Evolutionary conservation across 2,113 vertebrate species (phyloP), one percentile per base, ranked within the genome.

Genomic region (Melanostigma gelatinosum): DNA sequence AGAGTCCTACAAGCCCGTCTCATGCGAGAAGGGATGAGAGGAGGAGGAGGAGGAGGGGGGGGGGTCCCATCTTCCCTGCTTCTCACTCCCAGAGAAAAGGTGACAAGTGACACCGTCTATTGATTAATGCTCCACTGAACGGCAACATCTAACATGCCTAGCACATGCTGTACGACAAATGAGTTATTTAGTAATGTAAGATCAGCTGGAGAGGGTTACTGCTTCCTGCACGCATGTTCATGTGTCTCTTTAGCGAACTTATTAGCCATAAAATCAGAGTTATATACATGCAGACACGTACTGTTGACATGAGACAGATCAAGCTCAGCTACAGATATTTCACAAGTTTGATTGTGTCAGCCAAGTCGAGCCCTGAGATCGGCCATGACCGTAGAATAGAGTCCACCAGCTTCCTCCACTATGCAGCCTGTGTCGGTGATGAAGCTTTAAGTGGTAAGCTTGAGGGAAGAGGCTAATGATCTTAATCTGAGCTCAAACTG

Each of bases 101-200:
- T 74, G 83, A 88, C 85, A 87, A 75, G 76, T 85, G 83, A 85
- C 76, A 77, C 77, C 79, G 72, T 79, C 10, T 78, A 79, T 92
- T 87, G 90, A 92, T 91, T 78, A 70, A 82, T 75, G 77, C 38
- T 63, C 68, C 20, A 36, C 67, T 61, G 57, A 75, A 77, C 52
- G 67, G 76, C 80, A 76, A 75, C 67, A 71, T 89, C 67, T 77
- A 42, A 86, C 84, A 84, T 69, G 60, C 13, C 27, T 52, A 20
- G 34, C 61, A 80, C 80, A 75, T 44, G 61, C 40, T 64, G 66
- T 67, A 69, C 32, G 40, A 79, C 86, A 85, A 88, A 77, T 77
- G 46, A 72, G 61, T 79, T 69, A 77, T 83, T 80, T 77, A 48
- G 6, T 62, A 55, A 71, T 66, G 57, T 67, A 64, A 60, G 67